Evolutionary conservation across 2,797 vertebrate species (phyloP).

Genomic region (Rachycentron canadum): DNA sequence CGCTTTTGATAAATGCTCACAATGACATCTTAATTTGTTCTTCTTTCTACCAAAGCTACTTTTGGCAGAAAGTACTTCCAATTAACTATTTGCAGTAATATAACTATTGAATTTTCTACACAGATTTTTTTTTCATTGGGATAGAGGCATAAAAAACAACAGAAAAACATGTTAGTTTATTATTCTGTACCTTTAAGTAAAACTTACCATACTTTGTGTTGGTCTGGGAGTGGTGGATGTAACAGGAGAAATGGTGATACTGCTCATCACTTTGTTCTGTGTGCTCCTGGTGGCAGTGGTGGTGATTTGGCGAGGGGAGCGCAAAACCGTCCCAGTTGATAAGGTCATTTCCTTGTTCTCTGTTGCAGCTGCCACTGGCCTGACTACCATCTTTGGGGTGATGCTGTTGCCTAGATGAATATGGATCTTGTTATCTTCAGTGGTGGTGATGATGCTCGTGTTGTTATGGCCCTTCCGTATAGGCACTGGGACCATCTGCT

Average conservation of each 20-base stretch:
- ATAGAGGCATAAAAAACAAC: not conserved
- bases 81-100: not conserved
- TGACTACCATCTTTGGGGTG: slow-evolving; percentile 89
- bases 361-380: slow-evolving; percentile 83
- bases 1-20: too few relatives aligned
- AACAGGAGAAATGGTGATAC: slow-evolving; percentile 93
- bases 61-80: not conserved
- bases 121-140: too few relatives aligned
- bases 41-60: too few relatives aligned
- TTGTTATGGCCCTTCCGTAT: slow-evolving; percentile 91
- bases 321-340: slow-evolving; percentile 92
- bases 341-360: slow-evolving; percentile 90
- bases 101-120: not conserved
- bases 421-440: slow-evolving; percentile 98
- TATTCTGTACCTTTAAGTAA: not conserved
- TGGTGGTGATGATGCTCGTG: slow-evolving; percentile 91
- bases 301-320: slow-evolving; percentile 90
- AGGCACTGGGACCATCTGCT: slow-evolving; percentile 91
- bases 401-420: slow-evolving; percentile 90
- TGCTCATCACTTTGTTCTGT: slow-evolving; percentile 94
- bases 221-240: slow-evolving; percentile 88
- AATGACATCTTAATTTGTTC: too few relatives aligned
- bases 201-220: slow-evolving; percentile 90
- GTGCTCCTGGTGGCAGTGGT: slow-evolving; percentile 83
- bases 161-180: not conserved